Base-by-base conservation (phyloP, 2,113 vertebrate species). In the Anguilla japonica region DNA sequence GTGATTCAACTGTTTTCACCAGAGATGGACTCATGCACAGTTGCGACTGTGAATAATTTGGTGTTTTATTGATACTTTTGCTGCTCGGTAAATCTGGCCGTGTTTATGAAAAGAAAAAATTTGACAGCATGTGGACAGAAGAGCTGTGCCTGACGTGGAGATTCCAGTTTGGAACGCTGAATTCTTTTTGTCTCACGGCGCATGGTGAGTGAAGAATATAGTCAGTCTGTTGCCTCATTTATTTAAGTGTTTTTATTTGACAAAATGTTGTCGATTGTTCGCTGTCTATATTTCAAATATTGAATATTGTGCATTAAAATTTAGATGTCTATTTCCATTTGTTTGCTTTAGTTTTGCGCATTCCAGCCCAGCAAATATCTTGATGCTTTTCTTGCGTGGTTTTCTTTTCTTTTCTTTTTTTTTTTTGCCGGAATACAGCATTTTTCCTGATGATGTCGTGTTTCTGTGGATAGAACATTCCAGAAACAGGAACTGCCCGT, bases 1-100 rank as follows among this genome's bases (percentile, higher is more conserved):
- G 26, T n/a, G 53, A 87, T 8, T 87, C 29, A 86, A 46, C 50
- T 11, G 41, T 82, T 79, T 16, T 85, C 4, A 2, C 81, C 57
- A 86, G 34, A 34, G 20, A 85, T 86, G 79, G 71, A 80, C 81
- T 87, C 79, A 81, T 87, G 88, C 43, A 71, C 75, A 50, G 34
- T 87, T 91, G 87, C 71, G n/a, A 34, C 71, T 13, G 39, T 80
- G 79, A 80, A 41, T 80, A 41, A 80, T 80, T 80, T 14, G 50
- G 40, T 41, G 79, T 80, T 40, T 80, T 80, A 53, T 41, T 41
- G 15, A 41, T 80, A 80, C 29, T 41, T 80, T 80, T 41, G 18
- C 39, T 80, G 79, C 41, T 41, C 41, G 20, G 40, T 80, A 34
- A 75, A 75, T 75, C 71, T 29, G 11, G 71, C 71, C n/a, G n/a